Base-by-base conservation (phyloP, 2,113 vertebrate genomes). In the Coryphaenoides rupestris region DNA sequence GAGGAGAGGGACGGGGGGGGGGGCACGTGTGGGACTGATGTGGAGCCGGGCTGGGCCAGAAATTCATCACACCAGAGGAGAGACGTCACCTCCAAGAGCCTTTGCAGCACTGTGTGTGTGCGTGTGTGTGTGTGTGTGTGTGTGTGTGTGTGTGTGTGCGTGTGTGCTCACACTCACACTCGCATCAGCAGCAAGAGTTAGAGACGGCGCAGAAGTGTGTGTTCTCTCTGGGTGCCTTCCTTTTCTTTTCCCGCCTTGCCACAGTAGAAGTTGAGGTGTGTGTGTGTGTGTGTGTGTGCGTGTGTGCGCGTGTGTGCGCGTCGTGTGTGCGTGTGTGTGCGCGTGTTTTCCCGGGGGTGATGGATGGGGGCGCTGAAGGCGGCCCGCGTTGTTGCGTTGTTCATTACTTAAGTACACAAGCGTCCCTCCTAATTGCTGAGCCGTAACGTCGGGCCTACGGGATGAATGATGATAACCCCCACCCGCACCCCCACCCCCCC, bases 21-120 rank as follows among this genome's bases (percentile, higher is more conserved):
- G 80, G 74, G 77, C n/a, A n/a, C n/a, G n/a, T n/a, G 81, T 78
- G 79, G 75, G 47, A 88, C 70, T 87, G 84, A 86, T 82, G 45
- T 82, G 84, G 84, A 89, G 78, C 70, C 79, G 78, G 72, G 66
- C 70, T 45, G 58, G 68, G 81, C 84, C 82, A 85, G 82, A 81
- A 85, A 86, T 80, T 85, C 83, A 86, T 88, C 85, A 86, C 80
- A 50, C 47, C 47, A 50, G 33, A 40, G 33, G 33, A 12, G 9
- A 40, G 33, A 40, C 33, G 33, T 40, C 33, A 72, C 73, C 73
- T n/a, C n/a, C 17, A 75, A 69, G 77, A 50, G 47, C 47, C 47
- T n/a, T n/a, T 84, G 70, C 78, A 83, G 83, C 80, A 82, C 73
- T 79, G 46, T 15, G 53, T 21, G 55, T 60, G 76, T 47, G 64